Percentiles rank a stretch among this genome's conserved stretches.
Evolutionary conservation across 2,797 vertebrate species (phyloP).

Genomic region (Lerista edwardsae): DNA sequence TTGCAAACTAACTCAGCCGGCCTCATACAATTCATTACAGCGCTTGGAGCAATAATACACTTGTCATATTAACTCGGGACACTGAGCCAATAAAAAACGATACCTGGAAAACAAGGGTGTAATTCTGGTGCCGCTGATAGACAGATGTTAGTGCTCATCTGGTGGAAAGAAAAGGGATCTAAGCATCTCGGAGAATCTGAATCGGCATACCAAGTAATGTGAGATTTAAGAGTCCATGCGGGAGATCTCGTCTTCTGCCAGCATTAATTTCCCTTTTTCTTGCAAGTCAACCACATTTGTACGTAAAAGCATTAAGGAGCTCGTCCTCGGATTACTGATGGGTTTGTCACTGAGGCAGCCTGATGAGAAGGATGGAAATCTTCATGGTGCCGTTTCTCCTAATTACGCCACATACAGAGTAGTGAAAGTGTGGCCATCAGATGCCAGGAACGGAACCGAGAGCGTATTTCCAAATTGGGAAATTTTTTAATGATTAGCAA

Average conservation of each 20-base stretch:
- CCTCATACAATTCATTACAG: conserved; percentile 23
- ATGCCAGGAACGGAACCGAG: background rate
- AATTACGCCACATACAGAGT: background rate
- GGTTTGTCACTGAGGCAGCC: background rate
- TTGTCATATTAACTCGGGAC: conserved; percentile 35
- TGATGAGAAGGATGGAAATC: background rate
- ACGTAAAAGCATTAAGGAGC: conserved; percentile 30
- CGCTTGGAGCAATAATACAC: conserved; percentile 16
- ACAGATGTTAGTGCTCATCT: conserved; percentile 39
- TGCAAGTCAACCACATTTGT: conserved; percentile 35
- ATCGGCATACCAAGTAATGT: conserved; percentile 9
- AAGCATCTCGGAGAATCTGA: background rate
- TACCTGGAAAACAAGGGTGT: conserved; percentile 37
- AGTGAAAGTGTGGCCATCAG: background rate
- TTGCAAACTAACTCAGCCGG: conserved; percentile 21
- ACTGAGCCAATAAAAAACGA: conserved; percentile 31
- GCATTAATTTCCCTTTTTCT: conserved; percentile 32
- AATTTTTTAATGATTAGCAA: background rate
- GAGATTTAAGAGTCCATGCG: conserved; percentile 3
- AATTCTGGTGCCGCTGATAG: conserved; percentile 41
- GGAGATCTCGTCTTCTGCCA: background rate
- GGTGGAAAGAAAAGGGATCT: conserved; percentile 42
- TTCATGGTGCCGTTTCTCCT: background rate
- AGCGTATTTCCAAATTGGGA: background rate
- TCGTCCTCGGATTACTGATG: conserved; percentile 2